These are phyloP conservation scores for Dendrolimus kikuchii DNA, from an alignment of 1,140 invertebrate species.

Conservation along the genomic window DNA sequence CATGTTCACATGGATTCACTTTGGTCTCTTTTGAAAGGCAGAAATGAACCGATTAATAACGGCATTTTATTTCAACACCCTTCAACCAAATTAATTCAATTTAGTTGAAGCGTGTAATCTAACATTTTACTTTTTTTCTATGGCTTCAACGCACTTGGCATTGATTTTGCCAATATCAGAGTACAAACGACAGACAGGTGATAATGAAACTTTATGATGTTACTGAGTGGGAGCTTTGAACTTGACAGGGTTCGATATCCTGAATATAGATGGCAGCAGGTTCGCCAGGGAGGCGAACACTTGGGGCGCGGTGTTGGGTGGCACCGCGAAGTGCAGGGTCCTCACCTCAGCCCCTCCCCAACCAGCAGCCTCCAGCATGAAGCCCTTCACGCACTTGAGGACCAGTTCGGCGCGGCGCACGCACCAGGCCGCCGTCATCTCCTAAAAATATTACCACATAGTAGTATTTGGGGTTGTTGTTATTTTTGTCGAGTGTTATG, in stretches of 20 bases:
- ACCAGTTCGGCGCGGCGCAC: slow-evolving; percentile 95
- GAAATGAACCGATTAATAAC: too few relatives aligned
- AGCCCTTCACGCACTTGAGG: slow-evolving; percentile 99
- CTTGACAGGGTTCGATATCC: slow-evolving; percentile 28
- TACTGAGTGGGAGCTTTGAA: slow-evolving; percentile 2
- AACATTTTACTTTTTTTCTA: too few relatives aligned
- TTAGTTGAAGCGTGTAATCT: too few relatives aligned
- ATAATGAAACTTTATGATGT: background rate
- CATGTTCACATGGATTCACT: too few relatives aligned
- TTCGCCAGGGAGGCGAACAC: slow-evolving; percentile 88
- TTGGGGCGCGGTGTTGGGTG: slow-evolving; percentile 88
- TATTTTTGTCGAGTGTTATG: too few relatives aligned
- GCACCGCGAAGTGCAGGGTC: slow-evolving; percentile 76
- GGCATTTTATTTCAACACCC: too few relatives aligned
- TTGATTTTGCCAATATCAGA: slow-evolving; percentile 2
- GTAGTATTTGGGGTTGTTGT: too few relatives aligned
- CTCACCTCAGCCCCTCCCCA: slow-evolving; percentile 93
- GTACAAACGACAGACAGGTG: too few relatives aligned
- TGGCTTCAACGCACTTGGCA: too few relatives aligned
- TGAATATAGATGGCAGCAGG: slow-evolving; percentile 37
- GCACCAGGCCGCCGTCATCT: slow-evolving; percentile 98
- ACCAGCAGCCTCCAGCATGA: slow-evolving; percentile 98
- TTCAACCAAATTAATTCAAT: too few relatives aligned
- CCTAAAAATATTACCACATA: too few relatives aligned
- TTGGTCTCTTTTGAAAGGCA: too few relatives aligned